Conservation (phyloP, 1,140 invertebrate species). For the Conus ventricosus region DNA sequence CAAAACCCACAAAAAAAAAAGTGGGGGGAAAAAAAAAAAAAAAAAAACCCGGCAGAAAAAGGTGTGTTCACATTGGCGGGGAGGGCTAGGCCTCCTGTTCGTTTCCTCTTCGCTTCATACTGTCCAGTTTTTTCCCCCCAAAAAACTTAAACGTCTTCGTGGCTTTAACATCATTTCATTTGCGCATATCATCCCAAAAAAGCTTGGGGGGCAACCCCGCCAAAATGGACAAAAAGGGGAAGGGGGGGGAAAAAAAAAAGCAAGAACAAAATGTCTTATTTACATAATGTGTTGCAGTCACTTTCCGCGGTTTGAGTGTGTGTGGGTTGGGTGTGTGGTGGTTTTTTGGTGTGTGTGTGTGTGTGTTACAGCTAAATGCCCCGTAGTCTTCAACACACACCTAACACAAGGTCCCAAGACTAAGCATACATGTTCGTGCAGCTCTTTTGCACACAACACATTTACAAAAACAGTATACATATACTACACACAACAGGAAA, state of each 20-base stretch:
- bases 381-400: too few species aligned
- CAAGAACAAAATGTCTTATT: not conserved
- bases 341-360: not conserved
- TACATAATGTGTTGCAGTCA: not conserved
- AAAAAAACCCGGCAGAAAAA: conserved; percentile 16
- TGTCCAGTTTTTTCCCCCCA: conserved; percentile 72
- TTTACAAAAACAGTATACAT: too few species aligned
- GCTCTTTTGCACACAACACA: too few species aligned
- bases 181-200: conserved; percentile 74
- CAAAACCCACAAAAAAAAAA: conserved; percentile 12
- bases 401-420: too few species aligned
- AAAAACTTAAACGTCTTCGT: conserved; percentile 73
- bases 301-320: not conserved
- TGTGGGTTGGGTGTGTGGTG: conserved; percentile 12
- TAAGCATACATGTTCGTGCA: too few species aligned
- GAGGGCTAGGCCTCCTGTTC: conserved; percentile 20
- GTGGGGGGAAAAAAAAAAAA: not conserved
- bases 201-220: conserved; percentile 69
- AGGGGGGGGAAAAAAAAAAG: not conserved
- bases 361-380: not conserved
- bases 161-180: conserved; percentile 76
- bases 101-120: conserved; percentile 69
- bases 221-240: not conserved
- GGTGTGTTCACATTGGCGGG: conserved; percentile 22
- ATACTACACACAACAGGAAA: too few species aligned